These are phyloP conservation scores for Hydractinia symbiolongicarpus DNA, from an alignment of 30 jellyfish, hydroid and myxozoan genomes.

Conservation along the genomic window DNA sequence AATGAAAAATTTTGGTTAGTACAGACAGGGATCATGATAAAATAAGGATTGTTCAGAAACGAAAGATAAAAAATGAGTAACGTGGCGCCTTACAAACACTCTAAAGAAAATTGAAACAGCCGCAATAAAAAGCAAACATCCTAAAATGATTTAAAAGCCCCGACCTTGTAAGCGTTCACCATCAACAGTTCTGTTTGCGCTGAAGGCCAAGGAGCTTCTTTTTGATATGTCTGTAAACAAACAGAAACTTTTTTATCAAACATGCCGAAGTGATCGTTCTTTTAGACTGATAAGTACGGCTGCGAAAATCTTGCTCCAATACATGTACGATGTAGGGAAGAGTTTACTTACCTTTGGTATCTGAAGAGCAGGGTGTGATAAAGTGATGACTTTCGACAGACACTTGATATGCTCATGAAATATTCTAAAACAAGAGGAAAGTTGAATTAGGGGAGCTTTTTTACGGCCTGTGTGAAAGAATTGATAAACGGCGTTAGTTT, in stretches of 20 bases:
- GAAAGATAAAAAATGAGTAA: no score
- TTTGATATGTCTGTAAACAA: conserved; percentile 63
- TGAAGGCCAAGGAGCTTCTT: conserved; percentile 99
- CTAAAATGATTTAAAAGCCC: not conserved
- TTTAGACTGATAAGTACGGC: no score
- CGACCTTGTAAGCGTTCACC: conserved; percentile 97
- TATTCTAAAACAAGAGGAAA: conserved; percentile 34
- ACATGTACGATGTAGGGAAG: no score
- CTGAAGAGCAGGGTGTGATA: conserved; percentile 71
- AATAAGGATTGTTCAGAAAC: no score
- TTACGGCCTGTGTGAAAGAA: no score
- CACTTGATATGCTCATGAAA: conserved; percentile 76
- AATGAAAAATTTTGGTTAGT: not conserved
- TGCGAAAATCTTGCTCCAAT: not conserved
- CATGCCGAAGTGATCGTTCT: no score
- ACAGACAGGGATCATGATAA: no score
- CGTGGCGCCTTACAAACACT: no score
- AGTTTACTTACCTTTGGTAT: conserved; percentile 60
- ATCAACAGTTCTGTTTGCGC: conserved; percentile 97
- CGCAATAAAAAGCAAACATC: not conserved
- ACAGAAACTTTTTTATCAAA: not conserved
- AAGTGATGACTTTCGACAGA: conserved; percentile 48
- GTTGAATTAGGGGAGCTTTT: not conserved
- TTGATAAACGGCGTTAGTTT: no score
- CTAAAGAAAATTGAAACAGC: not conserved